Base-by-base conservation (phyloP, 64 coral and sea anemone species). In the Hydrozoanthus tunicans region DNA sequence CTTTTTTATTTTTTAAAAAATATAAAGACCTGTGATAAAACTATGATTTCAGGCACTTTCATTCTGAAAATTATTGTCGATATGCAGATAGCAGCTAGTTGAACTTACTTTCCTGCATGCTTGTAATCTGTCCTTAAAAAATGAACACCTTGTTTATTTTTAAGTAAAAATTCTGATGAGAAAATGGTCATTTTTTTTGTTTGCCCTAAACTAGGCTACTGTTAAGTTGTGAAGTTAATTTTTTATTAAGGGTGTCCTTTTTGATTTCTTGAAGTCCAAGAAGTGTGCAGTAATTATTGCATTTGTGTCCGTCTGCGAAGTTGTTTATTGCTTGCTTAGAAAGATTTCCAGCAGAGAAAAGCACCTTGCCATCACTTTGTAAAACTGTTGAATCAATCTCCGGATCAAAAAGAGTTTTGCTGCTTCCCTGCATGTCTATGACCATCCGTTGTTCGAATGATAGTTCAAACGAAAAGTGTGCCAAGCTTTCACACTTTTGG, bases 261-360 rank as follows among this genome's bases (percentile, higher is more conserved):
- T 72, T 72, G 69, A 72, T 72, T 72, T 72, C 69, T 72, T 25
- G 69, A 26, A 78, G 76, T 78, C 76, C 76, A 55, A 78, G 76
- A 53, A 78, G 4, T 55, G 54, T 53, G 76, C 76, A 78, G 76
- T 56, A 62, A 59, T 62, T n/a, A 0, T 81, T 81, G 79, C 56
- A 62, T 6, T 81, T 60, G 58, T 27, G 79, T 62, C 8, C 32
- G 2, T 43, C 32, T 43, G 32, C 32, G 32, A 43, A 43, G 32
- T 43, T 23, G 14, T 25, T 71, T 9, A 64, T 64, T 64, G 62
- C 62, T 64, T 64, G 62, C 27, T 71, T 25, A 7, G 69, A 71
- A 24, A 79, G 17, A 79, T 79, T 79, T 15, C 77, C 77, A 79
- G 77, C 77, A 17, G 77, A 58, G 17, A 79, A 79, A 58, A 79